Evolutionary conservation across 1,140 invertebrate species (phyloP).

Genomic region (Cecropterus lyciades): DNA sequence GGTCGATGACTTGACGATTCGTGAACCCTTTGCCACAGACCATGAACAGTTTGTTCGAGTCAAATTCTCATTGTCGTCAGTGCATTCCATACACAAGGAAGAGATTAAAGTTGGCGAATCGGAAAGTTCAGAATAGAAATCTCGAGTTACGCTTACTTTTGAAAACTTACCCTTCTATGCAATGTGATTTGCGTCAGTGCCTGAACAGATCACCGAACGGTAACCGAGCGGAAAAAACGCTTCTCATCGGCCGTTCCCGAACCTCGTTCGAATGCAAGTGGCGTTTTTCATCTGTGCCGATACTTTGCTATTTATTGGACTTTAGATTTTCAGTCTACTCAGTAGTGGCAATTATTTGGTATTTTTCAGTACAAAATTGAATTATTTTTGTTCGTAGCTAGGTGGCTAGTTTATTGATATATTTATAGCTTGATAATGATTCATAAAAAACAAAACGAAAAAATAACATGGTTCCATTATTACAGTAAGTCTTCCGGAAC

Average conservation of each 20-base stretch:
- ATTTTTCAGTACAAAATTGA: too few relatives aligned
- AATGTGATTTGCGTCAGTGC: constrained; percentile 83
- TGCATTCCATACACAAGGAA: constrained; percentile 35
- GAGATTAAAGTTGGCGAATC: constrained; percentile 33
- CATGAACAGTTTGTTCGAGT: constrained; percentile 15
- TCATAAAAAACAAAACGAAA: too few relatives aligned
- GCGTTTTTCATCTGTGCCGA: constrained; percentile 37
- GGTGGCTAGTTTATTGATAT: too few relatives aligned
- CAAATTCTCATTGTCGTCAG: constrained; percentile 32
- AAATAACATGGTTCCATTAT: too few relatives aligned
- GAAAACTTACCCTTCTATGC: constrained; percentile 75
- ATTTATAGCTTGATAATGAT: too few relatives aligned
- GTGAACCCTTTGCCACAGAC: constrained; percentile 35
- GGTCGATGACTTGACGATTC: constrained; percentile 67
- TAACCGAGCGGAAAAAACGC: constrained; percentile 82
- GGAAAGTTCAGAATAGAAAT: constrained; percentile 45
- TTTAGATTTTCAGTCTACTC: background rate
- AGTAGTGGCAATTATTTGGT: too few relatives aligned
- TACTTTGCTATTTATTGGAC: background rate
- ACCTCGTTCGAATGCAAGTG: constrained; percentile 62
- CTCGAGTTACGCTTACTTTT: constrained; percentile 53
- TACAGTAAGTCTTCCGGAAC: too few relatives aligned
- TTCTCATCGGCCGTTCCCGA: constrained; percentile 70
- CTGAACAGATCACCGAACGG: constrained; percentile 76
- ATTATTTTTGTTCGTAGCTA: too few relatives aligned